Base-by-base conservation (phyloP, 1,140 invertebrate species). In the Maniola jurtina region DNA sequence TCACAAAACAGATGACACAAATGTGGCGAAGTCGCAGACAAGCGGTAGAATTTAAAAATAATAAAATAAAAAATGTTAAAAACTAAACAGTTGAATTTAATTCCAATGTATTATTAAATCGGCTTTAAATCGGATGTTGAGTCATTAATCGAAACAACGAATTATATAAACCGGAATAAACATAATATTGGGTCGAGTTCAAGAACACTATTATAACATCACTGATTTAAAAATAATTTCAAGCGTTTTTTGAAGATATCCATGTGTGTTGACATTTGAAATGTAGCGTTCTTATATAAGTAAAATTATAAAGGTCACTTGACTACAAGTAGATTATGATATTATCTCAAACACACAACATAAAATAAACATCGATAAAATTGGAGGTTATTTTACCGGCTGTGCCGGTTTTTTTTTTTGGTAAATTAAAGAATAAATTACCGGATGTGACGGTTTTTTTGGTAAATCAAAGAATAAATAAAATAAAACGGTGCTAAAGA, bases 151-250 rank as follows among this genome's bases (percentile, higher is more conserved):
- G 42, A 13, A 45, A 11, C 42, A 11, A 45, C 42, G 42, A 45
- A 45, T 45, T 45, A 45, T 45, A 11, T 13, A 45, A 45, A 45
- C 42, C 42, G 42, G 42, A 45, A 45, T 8, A 45, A 45, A 45
- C 42, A 45, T 45, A 25, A 45, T 45, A 25, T 25, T 25, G 42
- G 1, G 42, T 11, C 2, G 42, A 45, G 42, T 45, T 45, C 42
- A n/a, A 45, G 42, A 45, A 11, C 42, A 2, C 42, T 25, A 25
- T 25, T 25, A 25, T 25, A 11, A n/a, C 42, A 45, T 45, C 42
- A 45, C 42, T 1, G 42, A 45, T 45, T 45, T 45, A 45, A 45
- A 45, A 45, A 45, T 45, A 45, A 45, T 45, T 45, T 45, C 42
- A 45, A 45, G 42, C 42, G 9, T 11, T 45, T 11, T 45, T 45